Evolutionary conservation across 2,888 invertebrate species (phyloP).

Genomic region (Coleophora deauratella): DNA sequence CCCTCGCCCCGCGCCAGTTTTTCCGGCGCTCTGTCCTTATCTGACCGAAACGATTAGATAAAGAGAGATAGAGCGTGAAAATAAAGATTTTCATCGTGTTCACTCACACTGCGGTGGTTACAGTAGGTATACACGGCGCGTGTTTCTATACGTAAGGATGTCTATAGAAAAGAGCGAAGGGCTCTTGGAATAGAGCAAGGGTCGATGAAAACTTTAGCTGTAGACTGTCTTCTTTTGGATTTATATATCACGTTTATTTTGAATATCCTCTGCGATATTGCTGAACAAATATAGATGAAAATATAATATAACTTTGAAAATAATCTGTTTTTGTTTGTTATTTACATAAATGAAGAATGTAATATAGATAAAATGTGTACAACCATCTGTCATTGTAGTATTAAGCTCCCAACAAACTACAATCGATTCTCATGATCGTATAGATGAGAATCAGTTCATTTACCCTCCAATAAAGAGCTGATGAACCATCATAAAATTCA

Average conservation of each 20-base stretch:
- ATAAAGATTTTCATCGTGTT: conserved; percentile 75
- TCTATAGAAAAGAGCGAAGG: conserved; percentile 37
- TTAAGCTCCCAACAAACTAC: too few species aligned
- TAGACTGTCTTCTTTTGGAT: too few species aligned
- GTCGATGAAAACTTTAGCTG: conserved; percentile 35
- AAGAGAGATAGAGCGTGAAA: conserved; percentile 75
- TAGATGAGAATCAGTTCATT: background rate
- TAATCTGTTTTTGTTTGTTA: too few species aligned
- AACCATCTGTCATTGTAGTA: too few species aligned
- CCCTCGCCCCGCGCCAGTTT: conserved; percentile 71
- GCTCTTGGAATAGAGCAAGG: conserved; percentile 56
- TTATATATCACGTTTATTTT: too few species aligned
- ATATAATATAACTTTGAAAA: too few species aligned
- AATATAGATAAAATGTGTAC: too few species aligned
- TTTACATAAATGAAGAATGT: too few species aligned
- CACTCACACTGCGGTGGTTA: conserved; percentile 63
- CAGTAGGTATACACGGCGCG: conserved; percentile 47
- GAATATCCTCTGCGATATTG: too few species aligned
- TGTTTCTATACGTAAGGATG: conserved; percentile 46
- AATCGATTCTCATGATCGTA: too few species aligned
- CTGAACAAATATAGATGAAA: too few species aligned
- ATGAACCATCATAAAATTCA: conserved; percentile 3
- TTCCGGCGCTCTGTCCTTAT: conserved; percentile 73
- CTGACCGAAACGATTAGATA: conserved; percentile 71
- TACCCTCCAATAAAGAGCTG: conserved; percentile 13